Base-by-base conservation (phyloP, 35 echinoderm and acorn worm genomes). In the Apostichopus japonicus region DNA sequence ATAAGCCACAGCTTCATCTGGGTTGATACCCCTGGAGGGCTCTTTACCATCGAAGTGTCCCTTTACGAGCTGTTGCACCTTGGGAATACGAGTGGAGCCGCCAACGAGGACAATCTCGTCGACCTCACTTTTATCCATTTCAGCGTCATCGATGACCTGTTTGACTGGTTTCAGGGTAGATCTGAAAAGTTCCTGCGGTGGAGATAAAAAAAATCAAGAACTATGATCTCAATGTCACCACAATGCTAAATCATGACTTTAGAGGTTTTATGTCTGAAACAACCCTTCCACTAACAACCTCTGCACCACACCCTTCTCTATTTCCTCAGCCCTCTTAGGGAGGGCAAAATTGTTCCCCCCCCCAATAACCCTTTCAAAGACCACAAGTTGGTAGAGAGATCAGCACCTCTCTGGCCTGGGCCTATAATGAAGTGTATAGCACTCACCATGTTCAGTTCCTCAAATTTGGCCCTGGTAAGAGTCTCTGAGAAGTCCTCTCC, bases 401-500 rank as follows among this genome's bases (percentile, higher is more conserved):
- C 33, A 44, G 33, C 33, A 44, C 33, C 33, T 44, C 33, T 1
- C 33, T 44, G 33, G 33, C 33, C 33, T 44, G 1, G 1, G 33
- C 33, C 33, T 44, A 44, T 44, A 44, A 44, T 3, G 33, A 44
- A 44, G 33, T 61, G 57, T 10, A 63, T 73, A 87, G 5, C 10
- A 93, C 90, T 94, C 91, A 98, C 97, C 86, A 94, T 96, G 91
- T 98, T 98, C 83, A 98, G 82, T 93, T 98, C 97, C 83, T 98
- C 97, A 94, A 98, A 98, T 56, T 94, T 91, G 92, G 97, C 97
- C 55, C 97, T 92, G 71, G 97, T 98, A 6, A 98, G 93, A 67
- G 91, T 93, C 89, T 96, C 97, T 22, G 94, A 96, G 97, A 98
- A 98, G 89, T 98, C 97, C 79, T 98, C 94, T 23, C 97, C 97